These are phyloP conservation scores for Clarias fuscus DNA, from an alignment of 2,797 vertebrate genomes.

Conservation along the genomic window DNA sequence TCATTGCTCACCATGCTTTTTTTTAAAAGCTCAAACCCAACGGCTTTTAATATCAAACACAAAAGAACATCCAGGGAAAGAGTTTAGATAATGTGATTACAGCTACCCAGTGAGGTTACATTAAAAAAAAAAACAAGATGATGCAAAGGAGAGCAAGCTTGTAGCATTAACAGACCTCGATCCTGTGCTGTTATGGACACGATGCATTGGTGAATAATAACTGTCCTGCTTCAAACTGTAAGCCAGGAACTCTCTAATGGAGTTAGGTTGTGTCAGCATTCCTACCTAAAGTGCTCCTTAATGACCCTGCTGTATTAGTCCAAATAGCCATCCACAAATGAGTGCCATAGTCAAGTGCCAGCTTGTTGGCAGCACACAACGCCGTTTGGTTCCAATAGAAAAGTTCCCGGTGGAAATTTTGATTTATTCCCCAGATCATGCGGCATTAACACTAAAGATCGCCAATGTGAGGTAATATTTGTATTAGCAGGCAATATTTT, in stretches of 20 bases:
- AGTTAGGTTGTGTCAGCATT: slow-evolving; percentile 71
- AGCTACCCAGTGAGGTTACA: neutral
- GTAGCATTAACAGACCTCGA: slow-evolving; percentile 9
- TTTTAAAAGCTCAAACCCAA: slow-evolving; percentile 13
- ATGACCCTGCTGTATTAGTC: slow-evolving; percentile 66
- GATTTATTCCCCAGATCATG: neutral
- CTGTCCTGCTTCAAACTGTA: slow-evolving; percentile 59
- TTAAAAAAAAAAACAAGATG: slow-evolving; percentile 17
- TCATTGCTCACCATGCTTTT: neutral
- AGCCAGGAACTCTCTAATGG: slow-evolving; percentile 70
- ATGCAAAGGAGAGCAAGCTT: slow-evolving; percentile 28
- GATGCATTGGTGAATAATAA: slow-evolving; percentile 42
- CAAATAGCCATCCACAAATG: slow-evolving; percentile 65
- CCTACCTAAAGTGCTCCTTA: slow-evolving; percentile 62
- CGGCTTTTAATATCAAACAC: slow-evolving; percentile 8
- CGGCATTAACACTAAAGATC: neutral
- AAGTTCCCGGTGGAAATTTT: slow-evolving; percentile 35
- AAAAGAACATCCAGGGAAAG: neutral
- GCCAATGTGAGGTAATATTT: slow-evolving; percentile 14
- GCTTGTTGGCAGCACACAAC: slow-evolving; percentile 53
- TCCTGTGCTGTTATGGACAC: slow-evolving; percentile 33
- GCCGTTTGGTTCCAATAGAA: slow-evolving; percentile 41
- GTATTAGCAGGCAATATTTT: slow-evolving; percentile 16
- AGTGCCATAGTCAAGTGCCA: slow-evolving; percentile 63
- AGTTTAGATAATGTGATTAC: slow-evolving; percentile 7